Evolutionary conservation across 1,140 invertebrate genomes (phyloP), one percentile per base, ranked within the genome.

Genomic region (Aphelinus atriplicis): DNA sequence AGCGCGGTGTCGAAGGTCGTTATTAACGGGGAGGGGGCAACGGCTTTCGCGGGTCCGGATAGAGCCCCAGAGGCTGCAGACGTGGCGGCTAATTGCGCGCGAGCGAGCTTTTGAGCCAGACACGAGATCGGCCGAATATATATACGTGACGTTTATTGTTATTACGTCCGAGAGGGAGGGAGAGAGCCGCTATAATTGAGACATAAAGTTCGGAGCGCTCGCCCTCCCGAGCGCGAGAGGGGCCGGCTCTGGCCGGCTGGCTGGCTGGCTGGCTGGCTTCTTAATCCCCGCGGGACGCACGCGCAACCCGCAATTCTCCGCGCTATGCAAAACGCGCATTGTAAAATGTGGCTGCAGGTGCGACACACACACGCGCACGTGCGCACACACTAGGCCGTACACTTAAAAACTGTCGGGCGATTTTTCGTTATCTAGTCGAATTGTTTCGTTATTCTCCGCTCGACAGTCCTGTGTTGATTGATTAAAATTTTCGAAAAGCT

Each of bases 111-210:
- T 82, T 80, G 77, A 81, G 78, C 79, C 78, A 80, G 80, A 81
- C 26, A 26, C 80, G 78, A 80, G 81, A 81, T 82, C 76, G 69
- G 69, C 72, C 50, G 58, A 75, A 64, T 79, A 83, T 81, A 82
- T 26, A 26, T 82, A 83, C 79, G 81, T 81, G 83, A 82, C 83
- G 79, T 83, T 82, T 82, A 82, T 83, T 82, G 80, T 83, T 83
- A 83, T 83, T 82, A 81, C 80, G 76, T 71, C 74, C 78, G 78
- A 82, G 80, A 74, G 80, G 70, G 76, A 26, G 26, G 26, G 26
- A 26, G 26, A 26, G 26, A 26, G 26, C 26, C 79, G 60, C 80
- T 62, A 79, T 84, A 84, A 83, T 83, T 84, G 82, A 82, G 82
- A 83, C 82, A 84, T 83, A 83, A 84, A 84, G 76, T 83, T 71